Conservation (phyloP, 2,888 invertebrate species). For the Venustoraphidia nigricollis region DNA sequence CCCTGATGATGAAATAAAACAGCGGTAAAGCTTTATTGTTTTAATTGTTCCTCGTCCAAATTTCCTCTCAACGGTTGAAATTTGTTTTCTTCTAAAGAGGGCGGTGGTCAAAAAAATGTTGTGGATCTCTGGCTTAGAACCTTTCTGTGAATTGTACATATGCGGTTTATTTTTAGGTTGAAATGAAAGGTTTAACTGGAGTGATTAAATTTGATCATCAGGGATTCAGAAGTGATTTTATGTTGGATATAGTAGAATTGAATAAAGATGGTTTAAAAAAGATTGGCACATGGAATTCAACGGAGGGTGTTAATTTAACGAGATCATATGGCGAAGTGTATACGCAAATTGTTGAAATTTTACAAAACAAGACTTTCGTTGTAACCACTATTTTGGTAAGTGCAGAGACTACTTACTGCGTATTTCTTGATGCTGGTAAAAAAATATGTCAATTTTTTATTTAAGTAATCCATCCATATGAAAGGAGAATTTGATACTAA, state of each 20-base stretch:
- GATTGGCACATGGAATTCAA: constrained; percentile 80
- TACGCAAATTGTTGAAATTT: constrained; percentile 74
- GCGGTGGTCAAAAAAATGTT: too few relatives aligned
- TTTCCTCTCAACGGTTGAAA: too few relatives aligned
- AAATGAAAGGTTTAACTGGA: constrained; percentile 86
- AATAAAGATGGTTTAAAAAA: constrained; percentile 69
- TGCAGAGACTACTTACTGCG: constrained; percentile 9
- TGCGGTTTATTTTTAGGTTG: constrained; percentile 42
- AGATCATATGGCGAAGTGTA: constrained; percentile 73
- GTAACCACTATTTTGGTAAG: constrained; percentile 85
- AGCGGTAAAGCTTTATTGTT: too few relatives aligned
- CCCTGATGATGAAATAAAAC: too few relatives aligned
- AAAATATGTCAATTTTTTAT: too few relatives aligned
- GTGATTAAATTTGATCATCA: constrained; percentile 87
- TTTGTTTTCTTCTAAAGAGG: too few relatives aligned
- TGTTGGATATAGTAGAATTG: constrained; percentile 81
- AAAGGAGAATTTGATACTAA: too few relatives aligned
- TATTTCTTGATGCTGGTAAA: too few relatives aligned
- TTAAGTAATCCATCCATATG: too few relatives aligned
- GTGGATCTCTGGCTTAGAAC: neutral
- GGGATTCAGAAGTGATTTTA: constrained; percentile 84
- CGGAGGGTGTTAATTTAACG: constrained; percentile 76
- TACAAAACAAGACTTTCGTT: constrained; percentile 81
- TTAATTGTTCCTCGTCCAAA: too few relatives aligned
- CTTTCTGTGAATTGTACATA: neutral